Percentiles rank a stretch among this genome's conserved stretches.
These are phyloP conservation scores for Idaea aversata DNA, from an alignment of 2,888 invertebrate species.

Conservation along the genomic window DNA sequence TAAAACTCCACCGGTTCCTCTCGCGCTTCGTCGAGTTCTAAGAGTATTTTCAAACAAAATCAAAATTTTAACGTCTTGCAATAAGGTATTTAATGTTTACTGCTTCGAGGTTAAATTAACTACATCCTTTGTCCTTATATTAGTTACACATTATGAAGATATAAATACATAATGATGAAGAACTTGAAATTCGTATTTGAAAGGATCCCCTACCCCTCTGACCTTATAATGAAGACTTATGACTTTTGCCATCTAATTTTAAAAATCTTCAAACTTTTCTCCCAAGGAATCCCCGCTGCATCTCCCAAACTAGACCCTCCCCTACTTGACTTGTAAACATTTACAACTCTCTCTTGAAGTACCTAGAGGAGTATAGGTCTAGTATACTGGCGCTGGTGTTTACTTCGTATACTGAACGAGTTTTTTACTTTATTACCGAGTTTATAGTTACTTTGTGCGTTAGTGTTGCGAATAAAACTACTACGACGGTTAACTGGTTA, in stretches of 20 bases:
- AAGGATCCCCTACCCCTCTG: background rate
- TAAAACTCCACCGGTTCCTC: too few species aligned
- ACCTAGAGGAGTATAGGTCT: background rate
- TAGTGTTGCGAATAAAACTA: constrained; percentile 41
- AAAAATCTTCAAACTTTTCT: background rate
- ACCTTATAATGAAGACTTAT: too few species aligned
- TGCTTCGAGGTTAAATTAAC: too few species aligned
- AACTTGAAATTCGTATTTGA: background rate
- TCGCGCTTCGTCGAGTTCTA: too few species aligned
- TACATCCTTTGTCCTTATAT: too few species aligned
- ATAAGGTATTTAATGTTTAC: too few species aligned
- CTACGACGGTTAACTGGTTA: constrained; percentile 19
- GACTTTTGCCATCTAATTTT: background rate
- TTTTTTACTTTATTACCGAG: constrained; percentile 63
- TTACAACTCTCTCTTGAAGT: constrained; percentile 65
- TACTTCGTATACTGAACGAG: constrained; percentile 58
- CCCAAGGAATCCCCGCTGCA: constrained; percentile 18
- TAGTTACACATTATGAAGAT: too few species aligned
- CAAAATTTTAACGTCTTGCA: too few species aligned
- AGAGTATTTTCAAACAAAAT: too few species aligned
- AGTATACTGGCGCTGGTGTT: constrained; percentile 58
- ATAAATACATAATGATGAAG: too few species aligned
- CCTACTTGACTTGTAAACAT: constrained; percentile 63
- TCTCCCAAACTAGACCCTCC: constrained; percentile 25
- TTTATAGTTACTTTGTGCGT: constrained; percentile 55